These are phyloP conservation scores for Anastatus disparis DNA, from an alignment of 1,140 invertebrate species.

Conservation along the genomic window DNA sequence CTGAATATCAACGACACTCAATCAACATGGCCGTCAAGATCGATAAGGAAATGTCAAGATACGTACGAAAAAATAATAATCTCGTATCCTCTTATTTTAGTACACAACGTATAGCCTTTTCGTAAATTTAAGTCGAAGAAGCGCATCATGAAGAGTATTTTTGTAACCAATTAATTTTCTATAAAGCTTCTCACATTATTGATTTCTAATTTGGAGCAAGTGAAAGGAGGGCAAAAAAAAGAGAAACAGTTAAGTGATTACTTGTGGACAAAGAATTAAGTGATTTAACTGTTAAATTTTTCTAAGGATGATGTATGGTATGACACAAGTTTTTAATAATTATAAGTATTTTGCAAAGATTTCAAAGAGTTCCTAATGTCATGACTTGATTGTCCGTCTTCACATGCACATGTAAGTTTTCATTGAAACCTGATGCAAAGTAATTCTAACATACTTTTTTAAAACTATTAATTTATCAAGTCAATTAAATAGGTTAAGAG, in stretches of 20 bases:
- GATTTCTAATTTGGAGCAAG: slow-evolving; percentile 10
- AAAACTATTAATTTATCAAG: too few species aligned
- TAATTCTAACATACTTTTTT: background rate
- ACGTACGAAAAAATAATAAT: slow-evolving; percentile 9
- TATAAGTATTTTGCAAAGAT: slow-evolving; percentile 16
- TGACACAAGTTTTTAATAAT: background rate
- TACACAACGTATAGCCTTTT: background rate
- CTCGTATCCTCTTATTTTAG: background rate
- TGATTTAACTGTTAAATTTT: background rate
- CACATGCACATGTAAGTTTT: slow-evolving; percentile 28
- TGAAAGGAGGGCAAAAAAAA: background rate
- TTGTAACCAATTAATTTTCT: background rate
- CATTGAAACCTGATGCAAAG: background rate
- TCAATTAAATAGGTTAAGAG: too few species aligned
- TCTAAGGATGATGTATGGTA: background rate
- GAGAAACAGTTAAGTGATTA: background rate
- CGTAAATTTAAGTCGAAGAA: background rate
- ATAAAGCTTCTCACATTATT: background rate
- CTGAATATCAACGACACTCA: slow-evolving; percentile 18
- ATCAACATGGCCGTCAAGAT: slow-evolving; percentile 55
- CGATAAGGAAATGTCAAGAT: slow-evolving; percentile 52
- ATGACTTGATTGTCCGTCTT: background rate
- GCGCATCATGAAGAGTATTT: background rate
- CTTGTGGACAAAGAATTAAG: background rate
- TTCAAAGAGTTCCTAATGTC: slow-evolving; percentile 12